Percentiles rank a stretch among this genome's conserved stretches.
Conservation (phyloP, 2,113 vertebrate genomes). For the Cricetomys ansorgei region DNA sequence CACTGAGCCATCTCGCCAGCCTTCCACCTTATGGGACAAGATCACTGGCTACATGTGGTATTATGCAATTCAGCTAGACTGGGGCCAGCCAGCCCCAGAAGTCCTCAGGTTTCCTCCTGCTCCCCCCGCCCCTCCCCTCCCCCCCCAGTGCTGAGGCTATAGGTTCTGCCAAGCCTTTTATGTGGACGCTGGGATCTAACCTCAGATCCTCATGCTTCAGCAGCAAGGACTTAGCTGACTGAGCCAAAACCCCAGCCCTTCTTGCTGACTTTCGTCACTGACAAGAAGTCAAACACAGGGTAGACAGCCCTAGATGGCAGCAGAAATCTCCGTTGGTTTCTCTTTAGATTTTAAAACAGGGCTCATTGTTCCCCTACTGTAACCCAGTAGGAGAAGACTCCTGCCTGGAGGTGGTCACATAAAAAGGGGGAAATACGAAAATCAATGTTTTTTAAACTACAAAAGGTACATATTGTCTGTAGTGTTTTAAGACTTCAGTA, state of each 20-base stretch:
- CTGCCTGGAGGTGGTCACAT: background rate
- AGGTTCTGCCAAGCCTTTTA: too few relatives aligned
- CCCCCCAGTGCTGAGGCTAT: background rate
- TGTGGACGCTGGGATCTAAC: background rate
- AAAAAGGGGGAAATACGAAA: background rate
- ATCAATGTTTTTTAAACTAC: background rate
- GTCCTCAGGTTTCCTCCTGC: too few relatives aligned
- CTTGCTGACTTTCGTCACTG: background rate
- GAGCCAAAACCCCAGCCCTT: background rate
- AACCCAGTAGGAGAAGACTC: background rate
- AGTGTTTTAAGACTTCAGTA: slow-evolving; percentile 8
- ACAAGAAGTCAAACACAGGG: background rate
- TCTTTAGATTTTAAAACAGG: background rate
- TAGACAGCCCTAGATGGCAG: background rate
- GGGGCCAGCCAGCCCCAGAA: background rate
- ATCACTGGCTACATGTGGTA: background rate
- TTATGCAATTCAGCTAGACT: background rate
- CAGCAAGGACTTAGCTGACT: background rate
- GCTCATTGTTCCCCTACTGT: background rate
- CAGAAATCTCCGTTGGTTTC: background rate
- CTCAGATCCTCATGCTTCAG: background rate
- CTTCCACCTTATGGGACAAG: background rate
- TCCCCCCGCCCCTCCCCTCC: too few relatives aligned
- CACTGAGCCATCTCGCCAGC: too few relatives aligned
- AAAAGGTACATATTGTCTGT: background rate